phyloP scores from a whole-genome alignment of 2,888 invertebrate species.

The Spialia ferax region DNA sequence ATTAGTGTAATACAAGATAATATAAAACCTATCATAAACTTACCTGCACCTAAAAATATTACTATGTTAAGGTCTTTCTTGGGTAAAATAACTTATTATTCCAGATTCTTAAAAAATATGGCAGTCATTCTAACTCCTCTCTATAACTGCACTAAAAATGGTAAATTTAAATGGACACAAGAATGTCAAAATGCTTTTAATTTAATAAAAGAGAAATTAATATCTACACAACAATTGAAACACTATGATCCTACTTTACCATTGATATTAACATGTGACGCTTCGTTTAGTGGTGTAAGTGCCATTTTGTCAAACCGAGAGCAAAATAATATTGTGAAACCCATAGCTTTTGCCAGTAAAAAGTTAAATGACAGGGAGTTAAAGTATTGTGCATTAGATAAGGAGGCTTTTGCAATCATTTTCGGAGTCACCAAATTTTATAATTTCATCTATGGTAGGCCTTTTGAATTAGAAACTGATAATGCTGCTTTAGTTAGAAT shows the following conservation, averaged over 20 bases:
- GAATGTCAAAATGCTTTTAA: neutral
- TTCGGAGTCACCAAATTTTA: slow-evolving; percentile 50
- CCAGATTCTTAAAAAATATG: slow-evolving; percentile 1
- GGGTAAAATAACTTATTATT: neutral
- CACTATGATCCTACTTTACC: neutral
- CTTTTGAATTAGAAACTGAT: slow-evolving; percentile 50
- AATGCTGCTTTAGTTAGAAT: slow-evolving; percentile 51
- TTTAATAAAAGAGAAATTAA: neutral
- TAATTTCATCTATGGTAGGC: slow-evolving; percentile 46
- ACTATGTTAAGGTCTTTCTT: neutral
- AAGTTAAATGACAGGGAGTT: neutral
- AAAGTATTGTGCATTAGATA: neutral
- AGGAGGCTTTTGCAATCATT: slow-evolving; percentile 48
- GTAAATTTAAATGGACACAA: neutral
- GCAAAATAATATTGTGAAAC: neutral
- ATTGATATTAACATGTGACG: neutral
- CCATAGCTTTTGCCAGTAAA: neutral
- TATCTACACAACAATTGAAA: neutral
- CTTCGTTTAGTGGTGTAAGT: neutral
- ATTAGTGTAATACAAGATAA: neutral
- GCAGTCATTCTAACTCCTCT: neutral
- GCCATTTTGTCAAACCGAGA: neutral
- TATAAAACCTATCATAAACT: neutral
- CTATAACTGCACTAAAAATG: neutral
- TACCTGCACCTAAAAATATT: neutral